phyloP scores from a whole-genome alignment of 2,113 vertebrate genomes.

The Neotoma lepida region DNA sequence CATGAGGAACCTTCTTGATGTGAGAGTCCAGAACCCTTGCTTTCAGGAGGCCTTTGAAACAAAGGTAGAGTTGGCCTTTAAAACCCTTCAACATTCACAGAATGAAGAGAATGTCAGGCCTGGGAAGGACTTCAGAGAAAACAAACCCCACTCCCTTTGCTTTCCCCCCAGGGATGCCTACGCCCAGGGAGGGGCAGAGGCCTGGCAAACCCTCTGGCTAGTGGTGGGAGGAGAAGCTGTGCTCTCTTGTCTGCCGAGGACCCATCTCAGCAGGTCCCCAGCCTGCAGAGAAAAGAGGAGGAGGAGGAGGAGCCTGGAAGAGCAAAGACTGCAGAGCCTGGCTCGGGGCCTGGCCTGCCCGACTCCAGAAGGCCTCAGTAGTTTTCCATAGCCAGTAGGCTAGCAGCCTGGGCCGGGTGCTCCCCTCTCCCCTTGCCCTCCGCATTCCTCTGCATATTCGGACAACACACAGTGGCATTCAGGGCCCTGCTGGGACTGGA shows the following conservation, averaged over 20 bases:
- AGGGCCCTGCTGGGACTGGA: neutral
- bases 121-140: constrained; percentile 67
- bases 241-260: neutral
- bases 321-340: neutral
- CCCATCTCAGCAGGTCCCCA: constrained; percentile 48
- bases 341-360: neutral
- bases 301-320: constrained; percentile 31
- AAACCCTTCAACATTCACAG: constrained; percentile 51
- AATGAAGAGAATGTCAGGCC: constrained; percentile 69
- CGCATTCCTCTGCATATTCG: constrained; percentile 74
- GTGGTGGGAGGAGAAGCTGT: neutral
- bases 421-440: constrained; percentile 50
- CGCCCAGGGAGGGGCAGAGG: neutral
- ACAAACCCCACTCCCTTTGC: neutral
- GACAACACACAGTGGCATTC: constrained; percentile 63
- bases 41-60: neutral
- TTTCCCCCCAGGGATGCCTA: constrained; percentile 1
- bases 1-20: neutral
- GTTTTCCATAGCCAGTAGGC: constrained; percentile 73
- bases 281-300: neutral
- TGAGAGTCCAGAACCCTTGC: neutral
- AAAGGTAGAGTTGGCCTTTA: neutral
- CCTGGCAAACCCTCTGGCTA: neutral
- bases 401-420: constrained; percentile 49
- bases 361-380: constrained; percentile 61